A percentile compares a stretch with the other conserved stretches of the same genome.
These are phyloP conservation scores for Haliclystus octoradiatus DNA, from an alignment of 30 jellyfish, hydroid and myxozoan genomes.

Conservation along the genomic window DNA sequence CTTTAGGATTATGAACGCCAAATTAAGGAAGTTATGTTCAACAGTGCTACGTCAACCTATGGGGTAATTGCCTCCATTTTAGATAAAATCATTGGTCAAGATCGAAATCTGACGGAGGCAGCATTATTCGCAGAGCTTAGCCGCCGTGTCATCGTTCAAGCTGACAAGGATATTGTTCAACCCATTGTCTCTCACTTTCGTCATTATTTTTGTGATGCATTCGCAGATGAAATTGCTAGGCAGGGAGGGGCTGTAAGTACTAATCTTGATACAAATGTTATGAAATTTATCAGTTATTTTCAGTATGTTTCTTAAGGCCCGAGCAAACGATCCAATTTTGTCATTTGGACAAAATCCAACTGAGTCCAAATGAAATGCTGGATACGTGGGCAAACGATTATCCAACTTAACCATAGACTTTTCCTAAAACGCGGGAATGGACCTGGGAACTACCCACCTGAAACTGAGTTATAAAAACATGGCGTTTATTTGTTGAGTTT, in stretches of 20 bases:
- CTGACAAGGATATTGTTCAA: not conserved
- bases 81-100: not conserved
- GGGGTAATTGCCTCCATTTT: not conserved
- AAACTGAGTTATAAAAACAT: no score
- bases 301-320: no score
- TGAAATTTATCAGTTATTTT: no score
- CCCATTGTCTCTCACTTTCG: not conserved
- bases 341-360: no score
- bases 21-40: not conserved
- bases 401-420: no score
- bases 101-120: not conserved
- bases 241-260: not conserved
- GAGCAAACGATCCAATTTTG: no score
- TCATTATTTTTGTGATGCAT: not conserved
- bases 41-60: not conserved
- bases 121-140: not conserved
- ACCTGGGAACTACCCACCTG: no score
- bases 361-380: no score
- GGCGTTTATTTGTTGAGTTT: no score
- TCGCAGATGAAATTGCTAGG: not conserved
- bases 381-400: no score
- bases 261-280: no score
- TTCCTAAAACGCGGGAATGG: no score
- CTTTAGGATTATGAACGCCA: not conserved
- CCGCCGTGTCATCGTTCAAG: not conserved